Percentiles rank a stretch among this genome's conserved stretches.
phyloP scores from a whole-genome alignment of 2,113 vertebrate species.

The Sphaerodactylus townsendi region DNA sequence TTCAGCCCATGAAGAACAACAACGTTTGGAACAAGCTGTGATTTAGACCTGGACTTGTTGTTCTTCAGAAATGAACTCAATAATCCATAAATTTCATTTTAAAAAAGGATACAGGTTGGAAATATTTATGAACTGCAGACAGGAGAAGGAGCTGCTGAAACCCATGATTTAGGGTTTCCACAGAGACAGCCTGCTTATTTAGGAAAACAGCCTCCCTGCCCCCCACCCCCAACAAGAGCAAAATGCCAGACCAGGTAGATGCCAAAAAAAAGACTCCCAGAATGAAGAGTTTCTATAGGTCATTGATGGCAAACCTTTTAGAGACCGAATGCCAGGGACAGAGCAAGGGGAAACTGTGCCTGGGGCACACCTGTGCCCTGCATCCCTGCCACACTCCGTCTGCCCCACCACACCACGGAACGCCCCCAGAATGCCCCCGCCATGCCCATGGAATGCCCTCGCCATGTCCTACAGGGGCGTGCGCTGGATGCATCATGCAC shows the following conservation, averaged over 20 bases:
- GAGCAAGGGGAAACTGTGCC: too few relatives aligned
- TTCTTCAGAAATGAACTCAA: slow-evolving; percentile 67
- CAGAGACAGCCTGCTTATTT: slow-evolving; percentile 1
- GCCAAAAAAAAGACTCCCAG: neutral
- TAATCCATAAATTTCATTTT: slow-evolving; percentile 67
- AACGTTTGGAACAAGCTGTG: slow-evolving; percentile 61
- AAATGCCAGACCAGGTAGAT: neutral
- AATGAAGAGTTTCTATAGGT: neutral
- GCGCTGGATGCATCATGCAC: too few relatives aligned
- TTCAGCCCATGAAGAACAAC: slow-evolving; percentile 64
- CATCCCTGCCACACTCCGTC: too few relatives aligned
- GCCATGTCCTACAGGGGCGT: too few relatives aligned
- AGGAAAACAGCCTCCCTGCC: neutral
- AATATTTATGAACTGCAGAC: slow-evolving; percentile 65
- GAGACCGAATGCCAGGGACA: too few relatives aligned
- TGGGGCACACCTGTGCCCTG: too few relatives aligned
- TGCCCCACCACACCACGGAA: too few relatives aligned
- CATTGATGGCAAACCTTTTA: too few relatives aligned
- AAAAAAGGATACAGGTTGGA: slow-evolving; percentile 52
- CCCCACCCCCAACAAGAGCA: neutral
- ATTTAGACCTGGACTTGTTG: slow-evolving; percentile 74
- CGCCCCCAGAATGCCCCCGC: too few relatives aligned
- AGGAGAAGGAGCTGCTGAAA: slow-evolving; percentile 34
- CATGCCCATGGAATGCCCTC: too few relatives aligned
- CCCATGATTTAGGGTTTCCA: neutral